Percentiles rank a stretch among this genome's conserved stretches.
Evolutionary conservation across 2,888 invertebrate genomes (phyloP).

Genomic region (Heliconius cydno): DNA sequence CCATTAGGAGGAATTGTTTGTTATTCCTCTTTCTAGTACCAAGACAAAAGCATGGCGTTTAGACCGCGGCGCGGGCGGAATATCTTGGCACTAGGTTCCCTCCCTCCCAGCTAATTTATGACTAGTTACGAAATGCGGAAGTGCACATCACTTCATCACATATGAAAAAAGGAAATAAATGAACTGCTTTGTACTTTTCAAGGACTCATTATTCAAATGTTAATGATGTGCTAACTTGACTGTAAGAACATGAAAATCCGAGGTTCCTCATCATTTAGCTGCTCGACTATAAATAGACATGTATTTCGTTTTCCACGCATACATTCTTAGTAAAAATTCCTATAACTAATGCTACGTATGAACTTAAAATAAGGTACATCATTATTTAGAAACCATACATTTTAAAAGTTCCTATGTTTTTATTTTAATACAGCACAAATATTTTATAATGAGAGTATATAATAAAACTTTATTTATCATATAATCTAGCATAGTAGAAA

Average conservation of each 20-base stretch:
- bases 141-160: no score
- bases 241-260: neutral
- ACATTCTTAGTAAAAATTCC: neutral
- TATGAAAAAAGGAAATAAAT: neutral
- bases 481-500: neutral
- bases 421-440: no score
- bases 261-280: slow-evolving; percentile 10
- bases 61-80: no score
- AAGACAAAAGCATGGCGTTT: no score
- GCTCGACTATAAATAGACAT: slow-evolving; percentile 13
- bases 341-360: no score
- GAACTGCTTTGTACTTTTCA: neutral
- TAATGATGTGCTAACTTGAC: slow-evolving; percentile 13
- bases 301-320: neutral
- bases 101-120: neutral
- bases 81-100: neutral
- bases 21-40: no score
- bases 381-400: neutral
- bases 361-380: no score
- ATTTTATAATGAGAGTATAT: no score
- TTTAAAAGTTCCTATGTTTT: no score
- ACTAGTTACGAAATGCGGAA: neutral
- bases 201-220: slow-evolving; percentile 22
- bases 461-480: neutral
- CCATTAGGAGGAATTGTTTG: no score